These are phyloP conservation scores for Sarcophaga variegata DNA, from an alignment of 2,888 invertebrate species.

Conservation along the genomic window DNA sequence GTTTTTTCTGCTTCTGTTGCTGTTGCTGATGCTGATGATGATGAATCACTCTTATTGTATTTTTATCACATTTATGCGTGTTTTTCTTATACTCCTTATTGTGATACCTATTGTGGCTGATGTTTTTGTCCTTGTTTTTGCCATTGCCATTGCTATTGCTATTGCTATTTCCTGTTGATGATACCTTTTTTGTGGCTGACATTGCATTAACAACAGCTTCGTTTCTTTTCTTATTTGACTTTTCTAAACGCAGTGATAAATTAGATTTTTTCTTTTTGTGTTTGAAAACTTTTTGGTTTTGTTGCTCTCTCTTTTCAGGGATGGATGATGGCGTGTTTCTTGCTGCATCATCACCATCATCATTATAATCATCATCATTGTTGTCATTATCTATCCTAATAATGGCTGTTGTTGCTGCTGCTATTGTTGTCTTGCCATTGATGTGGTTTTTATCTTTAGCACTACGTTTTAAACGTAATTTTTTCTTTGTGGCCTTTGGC, in stretches of 20 bases:
- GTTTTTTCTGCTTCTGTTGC: constrained; percentile 45
- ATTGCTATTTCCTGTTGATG: constrained; percentile 61
- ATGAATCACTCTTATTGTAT: constrained; percentile 78
- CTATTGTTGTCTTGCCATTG: constrained; percentile 55
- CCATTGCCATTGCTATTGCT: constrained; percentile 67
- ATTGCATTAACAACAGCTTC: constrained; percentile 44
- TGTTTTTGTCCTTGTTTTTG: constrained; percentile 62
- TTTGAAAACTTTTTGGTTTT: constrained; percentile 52
- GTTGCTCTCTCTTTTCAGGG: constrained; percentile 65
- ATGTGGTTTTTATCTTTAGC: constrained; percentile 66
- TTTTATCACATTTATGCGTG: constrained; percentile 77
- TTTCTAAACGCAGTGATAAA: constrained; percentile 80
- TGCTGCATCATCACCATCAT: constrained; percentile 44
- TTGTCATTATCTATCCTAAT: not conserved
- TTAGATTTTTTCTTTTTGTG: constrained; percentile 75
- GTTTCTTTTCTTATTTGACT: constrained; percentile 56
- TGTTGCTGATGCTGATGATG: constrained; percentile 66
- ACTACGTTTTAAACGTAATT: constrained; percentile 75
- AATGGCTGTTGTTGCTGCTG: constrained; percentile 56
- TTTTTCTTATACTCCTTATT: constrained; percentile 77
- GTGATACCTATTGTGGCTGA: constrained; percentile 71
- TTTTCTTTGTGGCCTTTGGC: constrained; percentile 65
- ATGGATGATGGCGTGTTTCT: constrained; percentile 14
- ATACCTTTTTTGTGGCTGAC: constrained; percentile 64
- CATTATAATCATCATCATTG: constrained; percentile 37